A percentile compares a stretch with the other conserved stretches of the same genome.
phyloP scores from a whole-genome alignment of 2,113 vertebrate species.

The Cacatua alba region DNA sequence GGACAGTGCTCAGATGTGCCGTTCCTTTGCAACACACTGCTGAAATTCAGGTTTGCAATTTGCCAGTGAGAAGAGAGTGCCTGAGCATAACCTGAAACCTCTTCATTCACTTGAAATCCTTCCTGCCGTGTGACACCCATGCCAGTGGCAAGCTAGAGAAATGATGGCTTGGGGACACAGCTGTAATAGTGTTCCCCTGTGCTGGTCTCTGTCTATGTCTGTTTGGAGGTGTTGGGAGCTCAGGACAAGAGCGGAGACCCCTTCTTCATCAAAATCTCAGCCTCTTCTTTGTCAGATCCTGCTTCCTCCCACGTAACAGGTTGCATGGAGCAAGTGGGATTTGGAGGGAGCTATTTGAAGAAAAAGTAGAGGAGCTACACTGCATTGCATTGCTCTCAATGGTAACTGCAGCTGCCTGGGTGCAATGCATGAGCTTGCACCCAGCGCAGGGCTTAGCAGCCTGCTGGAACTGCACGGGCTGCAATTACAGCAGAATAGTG shows the following conservation, averaged over 20 bases:
- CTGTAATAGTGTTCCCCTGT: background rate
- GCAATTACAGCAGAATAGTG: fast-evolving
- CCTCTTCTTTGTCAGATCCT: background rate
- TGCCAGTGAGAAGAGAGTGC: background rate
- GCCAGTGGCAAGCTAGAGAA: background rate
- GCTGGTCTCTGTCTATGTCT: background rate
- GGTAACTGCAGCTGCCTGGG: background rate
- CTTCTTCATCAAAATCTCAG: background rate
- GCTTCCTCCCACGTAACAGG: background rate
- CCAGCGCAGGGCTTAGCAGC: background rate
- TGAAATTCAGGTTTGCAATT: background rate
- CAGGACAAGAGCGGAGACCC: background rate
- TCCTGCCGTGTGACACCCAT: background rate
- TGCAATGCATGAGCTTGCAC: background rate
- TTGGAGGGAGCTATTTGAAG: background rate
- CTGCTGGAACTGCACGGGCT: background rate
- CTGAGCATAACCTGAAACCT: background rate
- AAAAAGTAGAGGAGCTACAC: background rate
- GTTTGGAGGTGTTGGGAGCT: background rate
- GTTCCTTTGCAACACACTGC: background rate
- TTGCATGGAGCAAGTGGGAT: background rate
- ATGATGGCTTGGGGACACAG: background rate
- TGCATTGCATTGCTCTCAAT: background rate
- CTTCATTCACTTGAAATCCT: background rate
- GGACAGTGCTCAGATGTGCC: background rate